Percentiles rank a stretch among this genome's conserved stretches.
These are phyloP conservation scores for Acanthaster planci DNA, from an alignment of 35 echinoderm and acorn worm genomes.

Conservation along the genomic window DNA sequence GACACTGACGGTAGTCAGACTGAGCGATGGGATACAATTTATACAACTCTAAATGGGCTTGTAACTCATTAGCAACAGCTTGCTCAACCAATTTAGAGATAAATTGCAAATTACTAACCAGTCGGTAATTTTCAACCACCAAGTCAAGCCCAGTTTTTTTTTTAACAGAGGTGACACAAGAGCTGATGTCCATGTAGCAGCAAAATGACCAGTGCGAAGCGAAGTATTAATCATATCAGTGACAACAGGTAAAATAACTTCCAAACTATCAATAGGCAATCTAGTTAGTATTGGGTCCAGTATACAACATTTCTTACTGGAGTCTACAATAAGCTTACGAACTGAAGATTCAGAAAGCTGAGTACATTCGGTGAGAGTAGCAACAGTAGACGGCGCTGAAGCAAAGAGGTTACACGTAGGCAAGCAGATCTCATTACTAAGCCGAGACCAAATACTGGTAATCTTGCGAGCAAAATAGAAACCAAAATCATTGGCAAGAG, in stretches of 20 bases:
- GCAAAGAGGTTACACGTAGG: not conserved
- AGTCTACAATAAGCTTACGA: not conserved
- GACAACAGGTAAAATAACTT: conserved; percentile 13
- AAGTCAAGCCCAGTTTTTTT: too few relatives aligned
- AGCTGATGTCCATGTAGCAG: not conserved
- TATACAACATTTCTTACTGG: not conserved
- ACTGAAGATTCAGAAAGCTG: conserved; percentile 8
- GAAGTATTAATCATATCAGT: not conserved
- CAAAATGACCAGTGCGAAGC: not conserved
- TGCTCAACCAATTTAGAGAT: too few relatives aligned
- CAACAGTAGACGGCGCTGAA: not conserved
- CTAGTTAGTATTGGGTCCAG: not conserved
- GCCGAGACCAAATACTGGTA: not conserved
- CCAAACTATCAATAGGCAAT: conserved; percentile 4
- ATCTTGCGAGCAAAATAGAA: not conserved
- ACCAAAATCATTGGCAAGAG: not conserved
- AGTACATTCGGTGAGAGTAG: not conserved
- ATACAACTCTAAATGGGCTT: too few relatives aligned
- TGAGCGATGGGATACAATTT: too few relatives aligned
- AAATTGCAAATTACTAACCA: too few relatives aligned
- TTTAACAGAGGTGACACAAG: not conserved
- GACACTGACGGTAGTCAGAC: too few relatives aligned
- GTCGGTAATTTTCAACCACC: too few relatives aligned
- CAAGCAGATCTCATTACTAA: conserved; percentile 2
- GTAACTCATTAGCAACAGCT: too few relatives aligned